These are phyloP conservation scores for Caenorhabditis latens DNA, from an alignment of 1,140 invertebrate genomes.

Conservation along the genomic window DNA sequence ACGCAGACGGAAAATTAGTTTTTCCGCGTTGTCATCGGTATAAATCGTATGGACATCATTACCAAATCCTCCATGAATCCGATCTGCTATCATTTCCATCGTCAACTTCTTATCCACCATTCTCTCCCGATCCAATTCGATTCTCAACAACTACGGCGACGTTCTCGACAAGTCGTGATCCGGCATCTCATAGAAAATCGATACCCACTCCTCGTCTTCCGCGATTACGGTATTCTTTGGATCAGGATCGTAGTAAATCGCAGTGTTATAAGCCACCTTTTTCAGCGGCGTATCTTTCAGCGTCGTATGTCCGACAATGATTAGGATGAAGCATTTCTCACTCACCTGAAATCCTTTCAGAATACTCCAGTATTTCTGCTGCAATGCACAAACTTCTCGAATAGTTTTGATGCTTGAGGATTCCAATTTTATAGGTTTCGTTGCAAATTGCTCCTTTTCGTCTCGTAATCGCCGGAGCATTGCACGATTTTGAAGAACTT, in stretches of 20 bases:
- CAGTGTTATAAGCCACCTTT: slow-evolving; percentile 96
- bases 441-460: slow-evolving; percentile 27
- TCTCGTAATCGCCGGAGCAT: slow-evolving; percentile 7
- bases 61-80: slow-evolving; percentile 98
- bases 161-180: slow-evolving; percentile 97
- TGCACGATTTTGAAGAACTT: slow-evolving; percentile 35
- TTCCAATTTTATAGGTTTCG: background rate
- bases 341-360: slow-evolving; percentile 49
- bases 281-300: slow-evolving; percentile 83
- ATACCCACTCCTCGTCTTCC: slow-evolving; percentile 99
- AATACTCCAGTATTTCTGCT: slow-evolving; percentile 38
- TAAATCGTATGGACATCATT: slow-evolving; percentile 99
- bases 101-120: slow-evolving; percentile 93
- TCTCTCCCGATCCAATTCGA: slow-evolving; percentile 93
- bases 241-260: slow-evolving; percentile 99
- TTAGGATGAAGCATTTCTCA: too few species aligned
- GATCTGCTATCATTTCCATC: slow-evolving; percentile 99
- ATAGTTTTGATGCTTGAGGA: background rate
- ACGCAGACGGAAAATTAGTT: slow-evolving; percentile 95
- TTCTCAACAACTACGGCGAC: slow-evolving; percentile 96
- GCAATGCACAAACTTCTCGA: slow-evolving; percentile 36
- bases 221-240: slow-evolving; percentile 97
- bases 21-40: slow-evolving; percentile 99
- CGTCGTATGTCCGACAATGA: slow-evolving; percentile 90
- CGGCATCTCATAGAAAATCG: slow-evolving; percentile 99